Evolutionary conservation across 2,113 vertebrate genomes (phyloP), one percentile per base, ranked within the genome.

Genomic region (Sminthopsis crassicaudata): DNA sequence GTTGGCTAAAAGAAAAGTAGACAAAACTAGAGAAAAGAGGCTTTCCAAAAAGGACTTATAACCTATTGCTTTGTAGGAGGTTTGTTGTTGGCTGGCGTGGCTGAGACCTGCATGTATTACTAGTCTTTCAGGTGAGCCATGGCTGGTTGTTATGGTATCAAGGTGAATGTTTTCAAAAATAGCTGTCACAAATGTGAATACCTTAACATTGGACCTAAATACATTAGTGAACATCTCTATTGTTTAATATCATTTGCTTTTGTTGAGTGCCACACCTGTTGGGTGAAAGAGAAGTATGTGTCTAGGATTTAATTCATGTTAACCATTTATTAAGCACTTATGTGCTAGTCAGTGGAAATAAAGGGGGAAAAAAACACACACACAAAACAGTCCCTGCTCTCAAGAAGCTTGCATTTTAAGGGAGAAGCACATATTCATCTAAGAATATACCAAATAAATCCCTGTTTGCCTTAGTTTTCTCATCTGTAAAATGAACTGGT

Each of bases 81-180:
- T 76, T 25, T 46, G 14, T 88, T 50, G 25, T 89, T 95, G 25
- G 11, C 94, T 23, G 48, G 7, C 46, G 12, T 54, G 8, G 9
- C 8, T 42, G n/a, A 0, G 1, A n/a, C n/a, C n/a, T 91, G 2
- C 1, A 51, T n/a, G 19, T n/a, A 24, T 93, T 96, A 91, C 67
- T 67, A 53, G 94, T 90, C 90, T 95, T 93, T 48, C 10, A 8
- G 92, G 91, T 53, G 90, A 94, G 90, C 53, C 25, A 2, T 92
- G 27, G 42, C 94, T n/a, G 90, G 76, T 97, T 92, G 93, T 95
- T 96, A 94, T 0, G 93, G 94, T 42, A 93, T 46, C 3, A n/a
- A 90, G 46, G 24, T 53, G 51, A 94, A 54, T 52, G 24, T 93
- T 98, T 96, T 95, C 51, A 30, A 55, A 67, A 97, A 53, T 91